Conservation (phyloP, 37 sponge, comb jelly and placozoan genomes). For the Hexactinellida sp. region DNA sequence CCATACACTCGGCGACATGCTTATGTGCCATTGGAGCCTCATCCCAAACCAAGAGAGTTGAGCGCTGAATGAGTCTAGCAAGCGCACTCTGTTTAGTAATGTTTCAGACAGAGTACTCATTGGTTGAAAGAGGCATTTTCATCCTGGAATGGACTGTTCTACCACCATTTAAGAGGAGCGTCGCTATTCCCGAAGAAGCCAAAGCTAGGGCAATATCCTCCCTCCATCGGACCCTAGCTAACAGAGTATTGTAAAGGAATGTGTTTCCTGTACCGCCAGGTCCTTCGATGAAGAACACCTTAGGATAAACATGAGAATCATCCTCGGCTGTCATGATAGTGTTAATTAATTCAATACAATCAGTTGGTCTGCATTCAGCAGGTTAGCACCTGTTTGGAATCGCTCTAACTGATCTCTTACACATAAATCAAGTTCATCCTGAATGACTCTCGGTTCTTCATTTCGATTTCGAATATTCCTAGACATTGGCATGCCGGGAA, state of each 20-base stretch:
- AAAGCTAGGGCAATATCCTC: neutral
- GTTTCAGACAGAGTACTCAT: neutral
- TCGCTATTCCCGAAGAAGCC: conserved; percentile 1
- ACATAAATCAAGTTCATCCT: neutral
- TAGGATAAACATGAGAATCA: neutral
- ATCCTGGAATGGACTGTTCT: neutral
- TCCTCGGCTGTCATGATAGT: neutral
- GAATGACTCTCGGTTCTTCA: neutral
- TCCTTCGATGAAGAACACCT: neutral
- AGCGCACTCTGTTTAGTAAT: neutral
- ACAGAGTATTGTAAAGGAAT: neutral
- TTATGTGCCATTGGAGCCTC: neutral
- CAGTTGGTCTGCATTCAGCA: neutral
- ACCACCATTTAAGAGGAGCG: neutral
- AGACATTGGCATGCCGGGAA: neutral
- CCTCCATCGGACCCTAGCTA: neutral
- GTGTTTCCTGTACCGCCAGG: neutral
- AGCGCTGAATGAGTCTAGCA: neutral
- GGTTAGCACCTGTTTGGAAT: neutral
- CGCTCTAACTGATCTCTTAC: neutral
- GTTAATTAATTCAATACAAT: neutral
- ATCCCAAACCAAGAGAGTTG: neutral
- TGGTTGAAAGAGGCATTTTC: neutral
- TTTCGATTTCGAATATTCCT: neutral
- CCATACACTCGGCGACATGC: neutral